A percentile compares a stretch with the other conserved stretches of the same genome.
These are phyloP conservation scores for Melanotaenia boesemani DNA, from an alignment of 2,797 vertebrate species.

Conservation along the genomic window DNA sequence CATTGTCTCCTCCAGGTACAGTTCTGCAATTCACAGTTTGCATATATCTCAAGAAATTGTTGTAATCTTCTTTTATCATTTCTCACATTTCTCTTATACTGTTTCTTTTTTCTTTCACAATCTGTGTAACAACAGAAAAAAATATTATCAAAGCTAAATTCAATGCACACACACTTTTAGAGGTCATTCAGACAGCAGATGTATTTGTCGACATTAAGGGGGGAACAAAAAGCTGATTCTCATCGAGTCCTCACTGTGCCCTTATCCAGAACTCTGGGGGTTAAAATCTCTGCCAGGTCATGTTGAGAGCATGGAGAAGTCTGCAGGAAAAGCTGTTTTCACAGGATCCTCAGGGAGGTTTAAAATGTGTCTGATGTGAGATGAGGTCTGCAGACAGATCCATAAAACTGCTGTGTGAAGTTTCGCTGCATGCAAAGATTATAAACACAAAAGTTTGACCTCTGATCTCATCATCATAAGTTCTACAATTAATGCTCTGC, in stretches of 20 bases:
- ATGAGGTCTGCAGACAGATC: conserved; percentile 12
- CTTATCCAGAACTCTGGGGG: neutral
- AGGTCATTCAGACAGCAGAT: conserved; percentile 30
- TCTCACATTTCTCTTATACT: neutral
- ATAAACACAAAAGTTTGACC: neutral
- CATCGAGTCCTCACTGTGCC: conserved; percentile 1
- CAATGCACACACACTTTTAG: neutral
- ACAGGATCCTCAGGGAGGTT: conserved; percentile 4
- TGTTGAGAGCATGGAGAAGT: neutral
- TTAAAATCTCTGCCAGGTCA: neutral
- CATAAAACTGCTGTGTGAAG: neutral
- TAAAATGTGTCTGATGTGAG: neutral
- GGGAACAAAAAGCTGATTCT: neutral
- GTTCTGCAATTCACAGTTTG: neutral
- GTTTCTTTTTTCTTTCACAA: neutral
- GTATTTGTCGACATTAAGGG: neutral
- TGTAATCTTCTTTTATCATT: neutral
- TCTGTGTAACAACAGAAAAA: neutral
- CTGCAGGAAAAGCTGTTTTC: neutral
- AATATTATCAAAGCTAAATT: neutral
- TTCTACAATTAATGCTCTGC: neutral
- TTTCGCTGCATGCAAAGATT: neutral
- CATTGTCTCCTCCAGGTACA: no score
- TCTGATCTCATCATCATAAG: conserved; percentile 4
- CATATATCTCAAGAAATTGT: neutral